Conservation (phyloP, 2,113 vertebrate species). For the Thunnus thynnus region DNA sequence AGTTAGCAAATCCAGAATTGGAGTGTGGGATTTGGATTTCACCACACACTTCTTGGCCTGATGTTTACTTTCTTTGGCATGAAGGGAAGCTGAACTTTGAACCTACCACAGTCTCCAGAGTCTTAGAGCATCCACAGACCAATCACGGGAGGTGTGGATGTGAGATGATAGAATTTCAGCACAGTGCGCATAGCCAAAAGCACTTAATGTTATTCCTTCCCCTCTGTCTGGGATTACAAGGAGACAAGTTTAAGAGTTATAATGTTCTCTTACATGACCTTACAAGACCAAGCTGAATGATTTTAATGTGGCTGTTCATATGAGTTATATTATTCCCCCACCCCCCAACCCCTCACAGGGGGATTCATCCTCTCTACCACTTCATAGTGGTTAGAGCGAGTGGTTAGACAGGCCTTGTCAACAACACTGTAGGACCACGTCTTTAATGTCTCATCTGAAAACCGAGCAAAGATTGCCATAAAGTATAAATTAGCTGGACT, state of each 20-base stretch:
- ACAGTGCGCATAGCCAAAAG: conserved; percentile 47
- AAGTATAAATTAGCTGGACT: conserved; percentile 55
- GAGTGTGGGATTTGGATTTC: conserved; percentile 57
- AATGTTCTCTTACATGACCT: conserved; percentile 61
- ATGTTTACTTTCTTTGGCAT: conserved; percentile 73
- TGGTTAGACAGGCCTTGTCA: conserved; percentile 49
- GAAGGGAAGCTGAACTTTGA: conserved; percentile 59
- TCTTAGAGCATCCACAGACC: conserved; percentile 35
- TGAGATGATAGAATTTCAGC: conserved; percentile 62
- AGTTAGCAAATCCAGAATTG: conserved; percentile 22
- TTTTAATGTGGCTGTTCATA: conserved; percentile 61
- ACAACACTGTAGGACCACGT: conserved; percentile 22
- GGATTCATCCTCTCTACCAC: conserved; percentile 43
- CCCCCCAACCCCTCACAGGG: conserved; percentile 20
- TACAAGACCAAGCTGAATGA: conserved; percentile 56
- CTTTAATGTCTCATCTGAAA: conserved; percentile 36
- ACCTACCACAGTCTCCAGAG: conserved; percentile 40
- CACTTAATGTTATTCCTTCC: conserved; percentile 65
- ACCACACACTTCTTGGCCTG: conserved; percentile 54
- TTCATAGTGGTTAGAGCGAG: conserved; percentile 45
- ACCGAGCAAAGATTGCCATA: conserved; percentile 22
- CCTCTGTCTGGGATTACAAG: conserved; percentile 59
- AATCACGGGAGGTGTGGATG: conserved; percentile 39
- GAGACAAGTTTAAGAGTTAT: conserved; percentile 67
- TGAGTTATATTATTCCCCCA: conserved; percentile 55